These are phyloP conservation scores for Allophyes oxyacanthae DNA, from an alignment of 2,888 invertebrate species.

Conservation along the genomic window DNA sequence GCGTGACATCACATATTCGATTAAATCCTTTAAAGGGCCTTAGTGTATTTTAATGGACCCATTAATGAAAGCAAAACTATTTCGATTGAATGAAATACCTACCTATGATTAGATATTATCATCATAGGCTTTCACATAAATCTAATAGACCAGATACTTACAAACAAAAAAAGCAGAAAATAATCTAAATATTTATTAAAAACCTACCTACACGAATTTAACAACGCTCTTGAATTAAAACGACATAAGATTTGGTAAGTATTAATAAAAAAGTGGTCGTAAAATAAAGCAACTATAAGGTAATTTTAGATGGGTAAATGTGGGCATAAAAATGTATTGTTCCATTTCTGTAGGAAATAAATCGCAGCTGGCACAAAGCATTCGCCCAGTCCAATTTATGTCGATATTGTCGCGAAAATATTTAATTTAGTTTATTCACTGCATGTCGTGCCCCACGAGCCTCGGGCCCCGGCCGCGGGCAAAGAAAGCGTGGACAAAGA, in stretches of 20 bases:
- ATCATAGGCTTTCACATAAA: too few species aligned
- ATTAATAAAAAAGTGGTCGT: too few species aligned
- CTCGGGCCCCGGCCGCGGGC: conserved; percentile 14
- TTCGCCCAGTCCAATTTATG: conserved; percentile 63
- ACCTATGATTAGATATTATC: too few species aligned
- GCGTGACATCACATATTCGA: conserved; percentile 7
- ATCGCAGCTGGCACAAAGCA: conserved; percentile 66
- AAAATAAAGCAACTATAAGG: conserved; percentile 16
- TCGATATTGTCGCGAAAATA: conserved; percentile 72
- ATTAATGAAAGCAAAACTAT: conserved; percentile 24
- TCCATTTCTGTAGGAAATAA: conserved; percentile 67
- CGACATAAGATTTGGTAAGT: too few species aligned
- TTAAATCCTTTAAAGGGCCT: conserved; percentile 16
- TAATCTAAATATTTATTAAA: too few species aligned
- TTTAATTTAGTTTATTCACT: conserved; percentile 46
- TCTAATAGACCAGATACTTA: too few species aligned
- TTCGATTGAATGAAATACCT: conserved; percentile 1
- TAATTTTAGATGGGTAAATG: conserved; percentile 52
- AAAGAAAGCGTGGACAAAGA: conserved; percentile 10
- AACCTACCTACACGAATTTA: too few species aligned
- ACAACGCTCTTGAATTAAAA: too few species aligned
- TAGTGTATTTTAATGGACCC: conserved; percentile 4
- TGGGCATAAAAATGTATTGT: conserved; percentile 62
- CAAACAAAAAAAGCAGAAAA: too few species aligned
- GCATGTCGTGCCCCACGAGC: conserved; percentile 19